Base-by-base conservation (phyloP, 2,797 vertebrate species). In the Cuniculus paca region DNA sequence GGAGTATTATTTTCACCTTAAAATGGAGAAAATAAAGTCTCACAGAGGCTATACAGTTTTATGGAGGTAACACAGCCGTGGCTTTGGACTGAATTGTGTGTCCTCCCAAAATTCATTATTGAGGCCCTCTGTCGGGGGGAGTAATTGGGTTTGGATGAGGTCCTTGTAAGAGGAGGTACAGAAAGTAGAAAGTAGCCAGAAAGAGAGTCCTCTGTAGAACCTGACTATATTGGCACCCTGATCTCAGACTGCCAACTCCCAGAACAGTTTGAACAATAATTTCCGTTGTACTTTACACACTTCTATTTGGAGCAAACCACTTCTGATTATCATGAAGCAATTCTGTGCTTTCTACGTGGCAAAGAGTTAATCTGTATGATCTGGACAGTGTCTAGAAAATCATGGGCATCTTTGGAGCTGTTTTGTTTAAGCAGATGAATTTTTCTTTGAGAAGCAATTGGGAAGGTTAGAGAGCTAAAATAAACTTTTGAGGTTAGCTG, bases 361-460 rank as follows among this genome's bases (percentile, higher is more conserved):
- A 74, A 28, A 80, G 26, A 93, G 75, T 54, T 56, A 80, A 11
- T 65, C 39, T 39, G 11, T 48, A 48, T 91, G 39, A 84, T 82
- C 54, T 86, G 50, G 9, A 84, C 12, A 58, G 8, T 14, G 0
- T 56, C 36, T 6, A 77, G 31, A 48, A 72, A 42, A 42, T 11
- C 39, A 10, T 17, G 19, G 58, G 68, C 31, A 78, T 93, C 86
- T 60, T 9, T 52, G 22, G 16, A 86, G 26, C 11, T 90, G 12
- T 91, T 93, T 84, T 93, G 34, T n/a, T 74, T 82, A 88, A 74
- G 36, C 72, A 65, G 52, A 45, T 56, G 50, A 80, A 14, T 65
- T 84, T 80, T 79, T 84, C 9, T 61, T 91, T 80, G 5, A 26
- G 39, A 90, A 79, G 34, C 50, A 45, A 34, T 70, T 65, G 10